Evolutionary conservation across 2,797 vertebrate genomes (phyloP).

Genomic region (Threskiornis aethiopicus): DNA sequence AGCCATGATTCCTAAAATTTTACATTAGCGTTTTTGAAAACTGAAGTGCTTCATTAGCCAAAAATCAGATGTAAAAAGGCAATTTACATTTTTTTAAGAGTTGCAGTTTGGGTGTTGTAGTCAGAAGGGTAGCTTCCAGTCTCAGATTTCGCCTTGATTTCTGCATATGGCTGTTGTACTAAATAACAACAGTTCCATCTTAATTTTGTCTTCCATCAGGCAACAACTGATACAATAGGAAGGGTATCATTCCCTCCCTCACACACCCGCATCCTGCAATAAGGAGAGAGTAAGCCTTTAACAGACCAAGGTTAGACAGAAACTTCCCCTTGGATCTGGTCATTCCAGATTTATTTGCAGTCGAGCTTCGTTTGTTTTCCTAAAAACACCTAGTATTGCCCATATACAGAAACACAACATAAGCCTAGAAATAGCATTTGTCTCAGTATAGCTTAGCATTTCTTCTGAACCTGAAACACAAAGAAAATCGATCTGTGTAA

Average conservation of each 20-base stretch:
- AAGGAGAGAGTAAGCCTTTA: background rate
- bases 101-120: background rate
- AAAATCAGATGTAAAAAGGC: background rate
- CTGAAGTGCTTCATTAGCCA: background rate
- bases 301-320: background rate
- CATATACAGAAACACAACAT: background rate
- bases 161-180: background rate
- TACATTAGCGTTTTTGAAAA: background rate
- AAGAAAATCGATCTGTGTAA: background rate
- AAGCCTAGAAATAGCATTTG: background rate
- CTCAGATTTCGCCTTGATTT: background rate
- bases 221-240: background rate
- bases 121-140: background rate
- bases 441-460: background rate
- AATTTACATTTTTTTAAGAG: background rate
- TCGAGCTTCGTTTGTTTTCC: background rate
- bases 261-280: background rate
- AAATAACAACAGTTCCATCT: background rate
- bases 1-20: background rate
- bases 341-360: background rate
- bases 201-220: background rate
- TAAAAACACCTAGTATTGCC: background rate
- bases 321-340: background rate
- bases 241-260: background rate
- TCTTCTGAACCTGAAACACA: background rate